Evolutionary conservation across 2,797 vertebrate genomes (phyloP), one percentile per base, ranked within the genome.

Genomic region (Syngnathus rostellatus): DNA sequence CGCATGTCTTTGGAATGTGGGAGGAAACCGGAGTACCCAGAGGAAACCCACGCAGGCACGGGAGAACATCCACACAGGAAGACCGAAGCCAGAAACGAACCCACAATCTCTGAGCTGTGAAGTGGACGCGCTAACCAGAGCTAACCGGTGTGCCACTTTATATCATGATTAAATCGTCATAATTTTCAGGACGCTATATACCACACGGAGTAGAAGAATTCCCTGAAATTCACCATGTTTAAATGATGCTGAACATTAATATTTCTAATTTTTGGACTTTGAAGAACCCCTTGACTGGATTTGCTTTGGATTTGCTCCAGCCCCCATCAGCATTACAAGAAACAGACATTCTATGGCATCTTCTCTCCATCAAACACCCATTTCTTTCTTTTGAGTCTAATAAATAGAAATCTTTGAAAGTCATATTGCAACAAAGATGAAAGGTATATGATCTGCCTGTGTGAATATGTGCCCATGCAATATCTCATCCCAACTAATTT

Each of bases 401-500:
- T 45, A n/a, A 62, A 62, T 41, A 62, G 17, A 62, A 62, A 23
- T 45, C 19, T 62, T 62, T 45, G 39, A 43, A 39, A 39, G 38
- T 61, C 59, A 14, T 41, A 39, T n/a, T 39, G 70, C 79, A 75
- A 75, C 54, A 76, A 72, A 71, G 68, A 78, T 71, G 69, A 77
- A 68, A 72, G 53, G 37, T 67, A 46, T 55, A 55, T 55, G 25
- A 55, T 25, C 54, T 14, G 54, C 54, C 23, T 31, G 12, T 55
- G 54, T 1, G 54, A 55, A 55, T 46, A 43, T 62, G 61, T 62
- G 14, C 19, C 48, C 19, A 12, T 64, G n/a, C 46, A 51, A 43
- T 83, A 78, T 77, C 73, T 75, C 68, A 73, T 68, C 41, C 50
- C 68, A 71, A 53, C 71, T 67, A 77, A 83, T 76, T 81, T 78